Evolutionary conservation across 2,888 invertebrate species (phyloP), one percentile per base, ranked within the genome.

Genomic region (Diadegma fenestrale): DNA sequence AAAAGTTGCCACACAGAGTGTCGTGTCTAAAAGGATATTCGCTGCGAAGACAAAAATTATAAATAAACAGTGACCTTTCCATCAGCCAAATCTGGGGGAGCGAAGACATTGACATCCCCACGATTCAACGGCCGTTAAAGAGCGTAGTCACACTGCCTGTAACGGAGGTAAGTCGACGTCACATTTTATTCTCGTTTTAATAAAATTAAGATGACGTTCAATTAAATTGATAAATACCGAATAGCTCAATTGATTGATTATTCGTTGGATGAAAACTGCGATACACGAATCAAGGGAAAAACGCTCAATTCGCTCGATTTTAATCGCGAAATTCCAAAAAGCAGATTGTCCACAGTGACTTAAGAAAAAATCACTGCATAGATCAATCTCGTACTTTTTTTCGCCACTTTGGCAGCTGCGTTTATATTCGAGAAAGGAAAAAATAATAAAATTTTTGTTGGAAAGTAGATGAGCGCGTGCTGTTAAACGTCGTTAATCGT

Each of bases 141-240:
- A 80, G 81, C 88, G 84, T 86, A 88, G 87, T 89, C 91, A 91
- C 91, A 89, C 92, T 92, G 93, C 92, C 92, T 89, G 89, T 89
- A 90, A 89, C 88, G 84, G 90, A 93, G 93, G 93, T 93, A 89
- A 92, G 90, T 82, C 54, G 19, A 45, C 69, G 33, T 17, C 41
- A 61, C 22, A 12, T 61, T 37, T 61, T 48, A 6, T 69, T 8
- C 14, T 17, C 12, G 7, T 68, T n/a, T 63, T 37, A 66, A 1
- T 5, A 66, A 33, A 2, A 63, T 14, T 3, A 30, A 7, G 37
- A 7, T 10, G 1, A 7, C 37, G 1, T 37, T 37, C 10, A 1
- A 37, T 37, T 37, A 1, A 37, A 37, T 37, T 37, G 0, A 10
- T 37, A 37, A 37, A 37, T 37, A 37, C 10, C 37, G 5, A 33